These are phyloP conservation scores for Uropetala carovei DNA, from an alignment of 2,888 invertebrate genomes.

Conservation along the genomic window DNA sequence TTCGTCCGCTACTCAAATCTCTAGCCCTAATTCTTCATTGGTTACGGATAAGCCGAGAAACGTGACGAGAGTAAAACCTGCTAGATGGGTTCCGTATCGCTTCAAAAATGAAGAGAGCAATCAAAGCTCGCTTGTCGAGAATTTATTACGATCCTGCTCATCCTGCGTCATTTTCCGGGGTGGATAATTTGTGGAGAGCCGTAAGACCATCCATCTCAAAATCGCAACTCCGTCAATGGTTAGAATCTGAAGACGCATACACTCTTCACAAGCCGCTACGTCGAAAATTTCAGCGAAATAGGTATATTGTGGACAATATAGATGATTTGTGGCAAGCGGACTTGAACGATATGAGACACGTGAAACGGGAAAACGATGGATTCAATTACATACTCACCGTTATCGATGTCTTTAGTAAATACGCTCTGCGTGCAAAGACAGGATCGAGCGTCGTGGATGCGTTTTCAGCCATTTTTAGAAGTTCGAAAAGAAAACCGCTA, in stretches of 20 bases:
- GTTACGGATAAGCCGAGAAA: not conserved
- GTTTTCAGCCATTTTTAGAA: not conserved
- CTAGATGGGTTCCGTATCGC: conserved; percentile 68
- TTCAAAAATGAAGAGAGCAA: conserved; percentile 65
- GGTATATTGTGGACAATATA: conserved; percentile 68
- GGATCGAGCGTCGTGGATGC: not conserved
- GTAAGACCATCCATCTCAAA: not conserved
- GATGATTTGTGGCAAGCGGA: too few species aligned
- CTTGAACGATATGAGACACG: too few species aligned
- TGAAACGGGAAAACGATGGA: too few species aligned
- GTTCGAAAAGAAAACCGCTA: not conserved
- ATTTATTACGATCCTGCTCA: conserved; percentile 28
- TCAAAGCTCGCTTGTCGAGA: not conserved
- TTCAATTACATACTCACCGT: too few species aligned
- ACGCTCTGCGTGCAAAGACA: conserved; percentile 68
- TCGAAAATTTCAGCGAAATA: conserved; percentile 66
- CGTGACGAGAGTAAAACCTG: conserved; percentile 66
- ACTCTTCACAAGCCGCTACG: conserved; percentile 52
- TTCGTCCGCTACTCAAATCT: not conserved
- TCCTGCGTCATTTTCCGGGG: not conserved
- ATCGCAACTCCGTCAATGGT: conserved; percentile 60
- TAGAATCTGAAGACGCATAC: conserved; percentile 67
- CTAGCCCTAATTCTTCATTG: conserved; percentile 58
- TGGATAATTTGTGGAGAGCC: not conserved
- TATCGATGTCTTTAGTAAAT: too few species aligned